Base-by-base conservation (phyloP, 1,140 invertebrate genomes). In the Drosophila lacertosa region DNA sequence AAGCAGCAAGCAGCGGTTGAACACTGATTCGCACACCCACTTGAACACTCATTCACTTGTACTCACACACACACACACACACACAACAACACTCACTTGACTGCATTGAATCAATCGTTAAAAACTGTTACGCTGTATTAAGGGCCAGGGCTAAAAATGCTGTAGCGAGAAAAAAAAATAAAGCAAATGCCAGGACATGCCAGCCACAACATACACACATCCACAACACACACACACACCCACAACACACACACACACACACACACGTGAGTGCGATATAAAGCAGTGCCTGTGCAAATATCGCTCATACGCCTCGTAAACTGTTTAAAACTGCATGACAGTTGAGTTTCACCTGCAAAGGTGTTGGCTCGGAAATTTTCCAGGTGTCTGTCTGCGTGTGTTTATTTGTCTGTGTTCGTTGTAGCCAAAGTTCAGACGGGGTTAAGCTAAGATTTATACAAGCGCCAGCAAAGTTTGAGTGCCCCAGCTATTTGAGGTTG, bases 281-380 rank as follows among this genome's bases (percentile, higher is more conserved):
- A 71, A 66, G 63, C 54, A 70, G 42, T 47, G 53, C 63, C 50
- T 77, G 59, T 53, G 66, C 55, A 79, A 84, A 83, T 83, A 83
- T 84, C 80, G 59, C 80, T 79, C 80, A 83, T 83, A 83, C 80
- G 79, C 63, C 70, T 73, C 79, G 79, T 83, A 83, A 83, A 83
- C 79, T 76, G 81, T 76, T 84, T 84, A 70, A 84, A 84, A 84
- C 80, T 84, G 81, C 72, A 80, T 84, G 68, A 84, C 80, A 80
- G 60, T 70, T 86, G 80, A 84, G 26, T 73, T 84, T 76, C 72
- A 83, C 72, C 77, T 57, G 72, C 54, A 71, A 54, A 83, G 80
- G 80, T 83, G 80, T 83, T 80, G 66, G 63, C 45, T 51, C 60
- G 68, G 68, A 71, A 71, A 71, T 29, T 54, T 62, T 71, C 42